Evolutionary conservation across 1,140 invertebrate genomes (phyloP).

Genomic region (Acromyrmex heyeri): DNA sequence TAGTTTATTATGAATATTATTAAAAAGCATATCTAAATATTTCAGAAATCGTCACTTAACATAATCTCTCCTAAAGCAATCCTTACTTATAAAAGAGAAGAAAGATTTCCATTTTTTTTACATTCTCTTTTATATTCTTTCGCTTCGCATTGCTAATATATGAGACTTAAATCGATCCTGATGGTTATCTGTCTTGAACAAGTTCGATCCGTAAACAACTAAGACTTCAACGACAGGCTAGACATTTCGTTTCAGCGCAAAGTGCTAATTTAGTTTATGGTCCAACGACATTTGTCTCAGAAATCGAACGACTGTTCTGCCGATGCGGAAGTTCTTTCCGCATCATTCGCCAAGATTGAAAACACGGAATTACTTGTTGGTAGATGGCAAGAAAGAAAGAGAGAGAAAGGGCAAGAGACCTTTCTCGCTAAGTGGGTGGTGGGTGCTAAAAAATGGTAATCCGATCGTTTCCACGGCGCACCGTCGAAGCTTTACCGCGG

Average conservation of each 20-base stretch:
- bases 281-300: conserved; percentile 52
- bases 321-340: conserved; percentile 60
- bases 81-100: background rate
- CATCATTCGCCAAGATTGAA: conserved; percentile 76
- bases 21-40: background rate
- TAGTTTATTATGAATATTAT: background rate
- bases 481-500: conserved; percentile 66
- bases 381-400: background rate
- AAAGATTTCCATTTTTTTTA: background rate
- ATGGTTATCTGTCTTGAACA: conserved; percentile 17
- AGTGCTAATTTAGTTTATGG: conserved; percentile 63
- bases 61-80: background rate
- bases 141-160: conserved; percentile 36
- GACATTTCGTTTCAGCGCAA: conserved; percentile 40
- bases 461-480: conserved; percentile 71
- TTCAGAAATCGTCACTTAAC: background rate
- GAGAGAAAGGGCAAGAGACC: conserved; percentile 14
- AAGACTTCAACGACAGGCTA: conserved; percentile 6
- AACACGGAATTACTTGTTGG: conserved; percentile 76
- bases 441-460: conserved; percentile 78
- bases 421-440: conserved; percentile 21
- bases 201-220: conserved; percentile 32
- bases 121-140: background rate
- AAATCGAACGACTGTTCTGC: conserved; percentile 17
- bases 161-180: conserved; percentile 35